Evolutionary conservation across 1,140 invertebrate species (phyloP).

Genomic region (Aphelenchoides avenae): DNA sequence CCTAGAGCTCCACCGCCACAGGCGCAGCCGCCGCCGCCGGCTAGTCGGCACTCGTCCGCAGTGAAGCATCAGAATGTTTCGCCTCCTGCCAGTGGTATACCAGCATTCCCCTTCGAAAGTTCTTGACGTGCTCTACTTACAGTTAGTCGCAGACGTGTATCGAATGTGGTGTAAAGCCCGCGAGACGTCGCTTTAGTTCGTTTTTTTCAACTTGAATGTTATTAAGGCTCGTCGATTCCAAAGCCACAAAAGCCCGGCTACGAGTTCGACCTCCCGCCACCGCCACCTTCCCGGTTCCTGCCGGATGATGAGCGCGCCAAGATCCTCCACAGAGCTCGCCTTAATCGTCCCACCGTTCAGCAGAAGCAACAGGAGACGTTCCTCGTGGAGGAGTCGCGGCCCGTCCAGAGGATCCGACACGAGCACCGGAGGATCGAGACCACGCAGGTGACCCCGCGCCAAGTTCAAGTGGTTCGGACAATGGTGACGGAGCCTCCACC

Average conservation of each 20-base stretch:
- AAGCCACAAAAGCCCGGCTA: conserved; percentile 8
- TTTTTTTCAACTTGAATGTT: neutral
- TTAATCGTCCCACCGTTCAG: conserved; percentile 4
- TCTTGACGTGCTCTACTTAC: neutral
- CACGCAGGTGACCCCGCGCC: conserved; percentile 19
- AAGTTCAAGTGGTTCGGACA: conserved; percentile 15
- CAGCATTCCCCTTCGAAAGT: conserved; percentile 7
- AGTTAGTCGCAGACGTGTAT: neutral
- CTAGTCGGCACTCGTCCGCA: neutral
- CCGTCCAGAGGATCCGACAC: conserved; percentile 10
- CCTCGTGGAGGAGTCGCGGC: conserved; percentile 11
- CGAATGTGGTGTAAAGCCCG: conserved; percentile 1
- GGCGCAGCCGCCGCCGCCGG: conserved; percentile 1
- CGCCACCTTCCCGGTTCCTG: conserved; percentile 24
- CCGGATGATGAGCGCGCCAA: conserved; percentile 25
- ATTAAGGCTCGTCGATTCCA: neutral
- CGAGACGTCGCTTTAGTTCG: conserved; percentile 12
- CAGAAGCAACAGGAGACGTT: neutral
- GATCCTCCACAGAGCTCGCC: conserved; percentile 12
- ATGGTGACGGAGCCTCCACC: conserved; percentile 9
- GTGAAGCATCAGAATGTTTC: neutral
- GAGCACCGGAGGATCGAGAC: neutral
- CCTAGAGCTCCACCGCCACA: conserved; percentile 2
- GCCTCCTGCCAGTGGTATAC: conserved; percentile 9
- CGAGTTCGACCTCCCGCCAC: conserved; percentile 28